Conservation (phyloP, 2,113 vertebrate species). For the Gymnorhina tibicen region DNA sequence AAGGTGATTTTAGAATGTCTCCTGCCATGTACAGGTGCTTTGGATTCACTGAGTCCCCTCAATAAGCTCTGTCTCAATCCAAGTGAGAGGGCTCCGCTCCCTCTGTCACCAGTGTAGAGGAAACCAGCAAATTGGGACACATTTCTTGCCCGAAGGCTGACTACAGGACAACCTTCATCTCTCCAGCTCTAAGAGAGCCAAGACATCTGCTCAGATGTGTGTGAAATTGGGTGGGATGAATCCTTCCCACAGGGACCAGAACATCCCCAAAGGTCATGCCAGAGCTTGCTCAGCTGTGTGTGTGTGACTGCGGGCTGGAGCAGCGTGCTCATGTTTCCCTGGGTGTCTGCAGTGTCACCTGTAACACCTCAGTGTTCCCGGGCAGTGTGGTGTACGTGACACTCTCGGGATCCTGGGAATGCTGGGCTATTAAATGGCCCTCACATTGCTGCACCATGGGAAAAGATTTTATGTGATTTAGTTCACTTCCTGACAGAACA, state of each 20-base stretch:
- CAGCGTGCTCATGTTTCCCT: background rate
- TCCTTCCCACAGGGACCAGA: background rate
- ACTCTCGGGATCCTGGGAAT: background rate
- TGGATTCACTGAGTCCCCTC: background rate
- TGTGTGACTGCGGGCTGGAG: background rate
- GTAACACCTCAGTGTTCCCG: background rate
- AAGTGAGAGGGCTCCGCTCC: background rate
- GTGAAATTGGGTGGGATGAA: background rate
- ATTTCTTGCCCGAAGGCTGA: background rate
- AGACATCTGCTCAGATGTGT: background rate
- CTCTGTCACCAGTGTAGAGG: background rate
- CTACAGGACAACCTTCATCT: background rate
- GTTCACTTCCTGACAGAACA: background rate
- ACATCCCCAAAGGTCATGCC: background rate
- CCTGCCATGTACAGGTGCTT: background rate
- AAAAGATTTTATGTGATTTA: background rate
- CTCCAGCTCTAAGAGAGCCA: background rate
- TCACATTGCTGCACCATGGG: background rate
- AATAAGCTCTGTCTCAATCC: background rate
- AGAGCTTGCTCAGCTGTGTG: background rate
- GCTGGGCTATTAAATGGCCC: background rate
- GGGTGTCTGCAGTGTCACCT: background rate
- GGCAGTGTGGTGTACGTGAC: rapidly evolving
- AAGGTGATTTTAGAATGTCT: background rate
- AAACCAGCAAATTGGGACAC: background rate